Evolutionary conservation across 2,113 vertebrate genomes (phyloP).

Genomic region (Bubo blakistoni): DNA sequence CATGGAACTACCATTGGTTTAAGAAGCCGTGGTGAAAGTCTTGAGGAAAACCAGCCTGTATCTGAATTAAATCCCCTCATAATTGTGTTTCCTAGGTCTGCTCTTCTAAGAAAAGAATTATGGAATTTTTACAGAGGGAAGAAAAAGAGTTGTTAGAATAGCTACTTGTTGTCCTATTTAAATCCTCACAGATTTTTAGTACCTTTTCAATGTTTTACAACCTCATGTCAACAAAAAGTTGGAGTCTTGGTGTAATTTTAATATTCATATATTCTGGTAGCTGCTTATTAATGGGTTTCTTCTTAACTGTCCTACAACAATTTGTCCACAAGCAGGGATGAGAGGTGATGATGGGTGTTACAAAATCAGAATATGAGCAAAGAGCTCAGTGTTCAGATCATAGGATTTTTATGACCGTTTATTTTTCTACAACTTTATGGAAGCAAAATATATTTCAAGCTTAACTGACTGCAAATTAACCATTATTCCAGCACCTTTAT

Average conservation of each 20-base stretch:
- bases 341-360: neutral
- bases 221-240: neutral
- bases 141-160: neutral
- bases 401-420: neutral
- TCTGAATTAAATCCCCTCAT: neutral
- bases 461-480: constrained; percentile 8
- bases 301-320: neutral
- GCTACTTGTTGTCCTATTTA: neutral
- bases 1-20: neutral
- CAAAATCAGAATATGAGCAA: neutral
- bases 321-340: neutral
- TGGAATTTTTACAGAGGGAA: neutral
- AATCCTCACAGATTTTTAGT: neutral
- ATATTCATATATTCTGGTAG: neutral
- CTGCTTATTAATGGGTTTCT: neutral
- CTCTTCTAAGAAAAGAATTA: neutral
- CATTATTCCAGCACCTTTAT: neutral
- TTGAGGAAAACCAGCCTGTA: neutral
- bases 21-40: neutral
- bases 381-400: neutral
- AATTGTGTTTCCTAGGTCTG: neutral
- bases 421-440: neutral
- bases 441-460: neutral
- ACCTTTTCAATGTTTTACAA: neutral
- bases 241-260: neutral